Evolutionary conservation across 2,888 invertebrate genomes (phyloP).

Genomic region (Tachina grossa): DNA sequence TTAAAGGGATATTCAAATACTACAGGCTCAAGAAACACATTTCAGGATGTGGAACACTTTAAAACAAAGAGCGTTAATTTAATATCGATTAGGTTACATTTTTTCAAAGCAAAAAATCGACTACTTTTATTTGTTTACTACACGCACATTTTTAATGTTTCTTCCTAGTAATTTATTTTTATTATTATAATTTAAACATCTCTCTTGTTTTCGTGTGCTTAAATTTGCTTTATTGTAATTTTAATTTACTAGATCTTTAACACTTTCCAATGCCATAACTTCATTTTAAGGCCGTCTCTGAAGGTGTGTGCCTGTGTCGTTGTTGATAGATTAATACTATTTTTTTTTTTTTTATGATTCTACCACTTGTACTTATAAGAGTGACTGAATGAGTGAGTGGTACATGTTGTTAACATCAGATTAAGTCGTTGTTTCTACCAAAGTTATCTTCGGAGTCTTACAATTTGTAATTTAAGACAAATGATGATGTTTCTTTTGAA

Average conservation of each 20-base stretch:
- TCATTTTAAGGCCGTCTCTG: constrained; percentile 19
- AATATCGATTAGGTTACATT: too few species aligned
- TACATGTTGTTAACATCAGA: constrained; percentile 69
- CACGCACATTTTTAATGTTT: too few species aligned
- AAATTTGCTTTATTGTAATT: background rate
- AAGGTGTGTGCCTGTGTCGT: constrained; percentile 1
- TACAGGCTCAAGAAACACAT: too few species aligned
- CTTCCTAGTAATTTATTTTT: too few species aligned
- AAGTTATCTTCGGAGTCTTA: constrained; percentile 35
- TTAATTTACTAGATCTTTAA: background rate
- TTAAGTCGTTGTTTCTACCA: constrained; percentile 66
- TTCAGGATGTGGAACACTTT: too few species aligned
- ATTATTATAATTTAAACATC: too few species aligned
- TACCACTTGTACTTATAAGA: constrained; percentile 6
- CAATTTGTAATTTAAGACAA: constrained; percentile 68
- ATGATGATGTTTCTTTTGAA: constrained; percentile 69
- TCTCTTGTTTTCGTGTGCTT: background rate
- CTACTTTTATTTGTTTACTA: too few species aligned
- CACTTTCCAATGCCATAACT: constrained; percentile 14
- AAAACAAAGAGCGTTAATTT: too few species aligned
- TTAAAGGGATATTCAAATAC: too few species aligned
- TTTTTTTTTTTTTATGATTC: constrained; percentile 3
- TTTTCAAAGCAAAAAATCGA: too few species aligned
- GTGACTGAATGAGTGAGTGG: constrained; percentile 1
- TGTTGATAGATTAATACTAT: constrained; percentile 59